Evolutionary conservation across 2,797 vertebrate genomes (phyloP), one percentile per base, ranked within the genome.

Genomic region (Hirundo rustica): DNA sequence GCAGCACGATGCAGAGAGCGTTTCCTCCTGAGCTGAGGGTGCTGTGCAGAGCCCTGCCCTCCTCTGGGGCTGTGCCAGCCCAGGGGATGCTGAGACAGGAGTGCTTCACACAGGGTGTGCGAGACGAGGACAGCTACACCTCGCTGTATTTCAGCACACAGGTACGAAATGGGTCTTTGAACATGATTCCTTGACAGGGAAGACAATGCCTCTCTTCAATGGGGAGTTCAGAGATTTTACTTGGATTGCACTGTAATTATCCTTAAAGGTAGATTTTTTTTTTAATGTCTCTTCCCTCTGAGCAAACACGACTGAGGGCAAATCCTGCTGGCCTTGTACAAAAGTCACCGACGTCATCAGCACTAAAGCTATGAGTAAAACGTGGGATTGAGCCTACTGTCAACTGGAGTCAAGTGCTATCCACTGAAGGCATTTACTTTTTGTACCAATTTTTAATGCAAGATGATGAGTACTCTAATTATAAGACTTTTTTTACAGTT

Each of bases 361-460:
- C 51, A 27, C 55, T 67, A 70, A 70, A 89, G 15, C 45, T 64
- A 5, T 54, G 82, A 88, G 60, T 84, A 91, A 89, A 94, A 92
- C 40, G 30, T 58, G 65, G 51, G 73, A 78, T 23, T 47, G 55
- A 88, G 58, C 53, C 73, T 55, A 9, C 79, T 91, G 76, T 88
- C 76, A 88, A 48, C 22, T 22, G 60, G n/a, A 76, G 48, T 60
- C 78, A 85, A 93, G 82, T 77, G 82, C 38, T 36, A 88, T 62
- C 65, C 74, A 77, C 71, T 74, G 72, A 91, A 76, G 40, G 14
- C 60, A 91, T 88, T 87, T 82, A 58, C 79, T 74, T 90, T 92
- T 89, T 85, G 71, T 65, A 93, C 78, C 22, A 77, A 50, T 85
- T 96, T 95, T 92, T 94, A 95, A 92, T 62, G 55, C 50, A 89